phyloP scores from a whole-genome alignment of 1,140 invertebrate genomes.

The Neodiprion virginianus region DNA sequence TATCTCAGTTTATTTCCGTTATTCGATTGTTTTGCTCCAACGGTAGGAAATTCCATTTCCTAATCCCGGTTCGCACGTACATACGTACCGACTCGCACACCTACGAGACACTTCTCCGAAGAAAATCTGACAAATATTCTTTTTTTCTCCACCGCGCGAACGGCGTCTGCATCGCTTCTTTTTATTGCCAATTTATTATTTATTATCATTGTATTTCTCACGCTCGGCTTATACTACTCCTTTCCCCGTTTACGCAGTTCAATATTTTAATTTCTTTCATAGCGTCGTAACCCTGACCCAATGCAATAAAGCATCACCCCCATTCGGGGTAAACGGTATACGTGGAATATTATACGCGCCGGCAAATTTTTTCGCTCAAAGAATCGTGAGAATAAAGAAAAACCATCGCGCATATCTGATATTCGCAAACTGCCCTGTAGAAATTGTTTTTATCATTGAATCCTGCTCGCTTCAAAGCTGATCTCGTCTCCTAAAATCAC shows the following conservation, averaged over 20 bases:
- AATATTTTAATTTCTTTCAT: too few species aligned
- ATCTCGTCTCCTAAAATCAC: too few species aligned
- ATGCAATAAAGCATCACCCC: neutral
- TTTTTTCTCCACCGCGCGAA: neutral
- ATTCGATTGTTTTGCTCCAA: conserved; percentile 14
- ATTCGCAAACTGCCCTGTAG: neutral
- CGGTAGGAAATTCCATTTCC: conserved; percentile 15
- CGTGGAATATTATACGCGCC: neutral
- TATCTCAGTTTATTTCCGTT: conserved; percentile 17
- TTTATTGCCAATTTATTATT: conserved; percentile 1
- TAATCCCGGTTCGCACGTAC: neutral
- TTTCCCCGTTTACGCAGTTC: too few species aligned
- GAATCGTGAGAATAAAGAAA: neutral
- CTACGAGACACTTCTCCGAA: neutral
- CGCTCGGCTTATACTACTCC: too few species aligned
- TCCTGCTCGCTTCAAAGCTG: neutral
- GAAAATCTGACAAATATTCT: neutral
- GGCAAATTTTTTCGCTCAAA: neutral
- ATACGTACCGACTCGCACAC: neutral
- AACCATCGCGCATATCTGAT: neutral
- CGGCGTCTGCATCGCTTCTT: neutral
- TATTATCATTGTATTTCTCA: neutral
- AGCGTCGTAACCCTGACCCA: neutral
- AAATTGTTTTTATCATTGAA: neutral
- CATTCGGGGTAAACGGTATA: neutral